These are phyloP conservation scores for Sarcophaga rosellei DNA, from an alignment of 2,888 invertebrate species.

Conservation along the genomic window DNA sequence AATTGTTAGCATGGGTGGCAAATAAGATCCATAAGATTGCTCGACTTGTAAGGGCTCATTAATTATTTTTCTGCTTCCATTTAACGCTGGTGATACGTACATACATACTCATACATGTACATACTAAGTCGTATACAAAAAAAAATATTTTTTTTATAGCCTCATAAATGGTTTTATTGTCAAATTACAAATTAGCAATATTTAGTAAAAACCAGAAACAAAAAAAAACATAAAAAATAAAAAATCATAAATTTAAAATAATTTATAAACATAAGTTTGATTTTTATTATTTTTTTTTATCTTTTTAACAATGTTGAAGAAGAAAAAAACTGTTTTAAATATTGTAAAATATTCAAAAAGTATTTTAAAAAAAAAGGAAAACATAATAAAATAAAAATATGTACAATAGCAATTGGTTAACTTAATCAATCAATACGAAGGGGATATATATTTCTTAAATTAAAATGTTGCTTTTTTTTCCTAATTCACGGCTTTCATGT, in stretches of 20 bases:
- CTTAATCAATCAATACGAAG: too few species aligned
- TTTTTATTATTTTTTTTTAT: too few species aligned
- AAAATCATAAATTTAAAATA: not conserved
- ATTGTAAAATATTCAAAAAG: too few species aligned
- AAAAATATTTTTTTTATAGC: slow-evolving; percentile 58
- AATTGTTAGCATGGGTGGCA: slow-evolving; percentile 52
- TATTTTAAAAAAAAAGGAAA: too few species aligned
- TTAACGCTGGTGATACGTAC: not conserved
- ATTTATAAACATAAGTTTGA: slow-evolving; percentile 3
- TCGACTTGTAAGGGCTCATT: slow-evolving; percentile 47
- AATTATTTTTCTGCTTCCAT: slow-evolving; percentile 39
- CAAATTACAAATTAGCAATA: slow-evolving; percentile 66
- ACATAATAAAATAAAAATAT: too few species aligned
- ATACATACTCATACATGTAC: too few species aligned
- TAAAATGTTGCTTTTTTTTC: too few species aligned
- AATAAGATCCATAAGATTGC: not conserved
- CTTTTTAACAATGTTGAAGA: too few species aligned
- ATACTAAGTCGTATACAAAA: not conserved
- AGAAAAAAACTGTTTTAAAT: too few species aligned
- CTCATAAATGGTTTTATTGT: slow-evolving; percentile 66
- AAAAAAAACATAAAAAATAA: slow-evolving; percentile 11
- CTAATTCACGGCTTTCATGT: too few species aligned
- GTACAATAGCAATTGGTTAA: too few species aligned
- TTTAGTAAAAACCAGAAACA: slow-evolving; percentile 33
- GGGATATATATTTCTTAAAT: too few species aligned